Evolutionary conservation across 2,888 invertebrate genomes (phyloP).

Genomic region (Cataglyphis cursor): DNA sequence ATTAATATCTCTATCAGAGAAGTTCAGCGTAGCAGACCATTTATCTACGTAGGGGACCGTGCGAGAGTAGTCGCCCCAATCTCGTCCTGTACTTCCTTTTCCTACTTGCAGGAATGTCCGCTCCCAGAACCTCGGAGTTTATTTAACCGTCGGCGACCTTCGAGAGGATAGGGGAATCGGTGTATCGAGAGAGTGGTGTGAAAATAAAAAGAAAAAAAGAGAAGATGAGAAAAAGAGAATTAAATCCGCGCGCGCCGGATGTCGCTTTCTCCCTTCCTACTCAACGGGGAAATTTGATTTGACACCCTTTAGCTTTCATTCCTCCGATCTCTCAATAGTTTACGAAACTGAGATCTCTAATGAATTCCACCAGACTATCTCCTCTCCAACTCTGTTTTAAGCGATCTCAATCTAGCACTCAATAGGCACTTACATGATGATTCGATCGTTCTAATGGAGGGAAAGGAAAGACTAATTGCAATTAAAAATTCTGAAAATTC

Average conservation of each 20-base stretch:
- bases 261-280: conserved; percentile 63
- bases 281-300: conserved; percentile 78
- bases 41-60: conserved; percentile 79
- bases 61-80: conserved; percentile 64
- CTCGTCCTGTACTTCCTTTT: conserved; percentile 58
- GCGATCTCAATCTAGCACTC: conserved; percentile 18
- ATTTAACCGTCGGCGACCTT: conserved; percentile 73
- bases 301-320: conserved; percentile 61
- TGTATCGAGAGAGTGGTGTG: conserved; percentile 24
- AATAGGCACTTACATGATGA: conserved; percentile 39
- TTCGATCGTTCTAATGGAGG: conserved; percentile 36
- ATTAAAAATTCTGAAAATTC: conserved; percentile 2
- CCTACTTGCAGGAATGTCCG: conserved; percentile 40
- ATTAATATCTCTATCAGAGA: conserved; percentile 85
- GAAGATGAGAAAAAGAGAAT: conserved; percentile 31
- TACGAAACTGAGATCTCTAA: conserved; percentile 66
- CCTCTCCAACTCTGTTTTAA: conserved; percentile 8
- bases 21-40: conserved; percentile 82
- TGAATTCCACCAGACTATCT: conserved; percentile 69
- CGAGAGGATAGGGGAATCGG: conserved; percentile 49
- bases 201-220: conserved; percentile 39
- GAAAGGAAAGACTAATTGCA: conserved; percentile 21
- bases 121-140: conserved; percentile 70
- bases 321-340: conserved; percentile 46
- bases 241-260: conserved; percentile 76